Percentiles rank a stretch among this genome's conserved stretches.
Evolutionary conservation across 2,888 invertebrate species (phyloP).

Genomic region (Pachydiplax longipennis): DNA sequence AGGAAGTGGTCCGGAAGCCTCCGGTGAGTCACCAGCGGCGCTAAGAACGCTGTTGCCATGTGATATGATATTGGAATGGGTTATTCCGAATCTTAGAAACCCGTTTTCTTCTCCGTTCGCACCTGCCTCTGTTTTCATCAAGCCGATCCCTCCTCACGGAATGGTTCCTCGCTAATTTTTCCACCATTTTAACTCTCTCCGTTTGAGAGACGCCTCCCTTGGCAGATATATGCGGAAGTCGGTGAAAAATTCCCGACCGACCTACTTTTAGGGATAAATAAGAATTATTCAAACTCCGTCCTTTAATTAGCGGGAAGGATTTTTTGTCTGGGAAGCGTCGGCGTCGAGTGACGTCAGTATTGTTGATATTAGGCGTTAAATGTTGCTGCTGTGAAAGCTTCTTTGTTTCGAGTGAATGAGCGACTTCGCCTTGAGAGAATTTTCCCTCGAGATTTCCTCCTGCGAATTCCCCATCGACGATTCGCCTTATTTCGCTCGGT

Average conservation of each 20-base stretch:
- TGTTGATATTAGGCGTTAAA: not conserved
- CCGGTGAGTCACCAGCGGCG: not conserved
- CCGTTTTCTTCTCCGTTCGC: not conserved
- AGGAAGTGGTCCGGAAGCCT: not conserved
- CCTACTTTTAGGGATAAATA: not conserved
- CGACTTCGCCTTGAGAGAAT: not conserved
- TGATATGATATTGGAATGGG: not conserved
- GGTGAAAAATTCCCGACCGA: not conserved
- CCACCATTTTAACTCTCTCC: not conserved
- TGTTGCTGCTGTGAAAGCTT: too few relatives aligned
- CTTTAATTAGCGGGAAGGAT: not conserved
- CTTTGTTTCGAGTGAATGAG: not conserved
- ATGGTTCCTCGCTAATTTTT: not conserved
- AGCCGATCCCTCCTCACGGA: not conserved
- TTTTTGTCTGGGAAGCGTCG: not conserved
- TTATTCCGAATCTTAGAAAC: not conserved
- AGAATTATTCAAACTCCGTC: not conserved
- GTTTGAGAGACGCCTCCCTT: not conserved
- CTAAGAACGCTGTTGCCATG: not conserved
- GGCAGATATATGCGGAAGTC: not conserved
- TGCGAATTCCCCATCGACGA: not conserved
- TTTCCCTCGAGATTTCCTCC: not conserved
- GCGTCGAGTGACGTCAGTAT: not conserved
- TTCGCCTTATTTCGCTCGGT: not conserved
- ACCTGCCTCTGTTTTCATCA: not conserved